phyloP scores from a whole-genome alignment of 37 sponge, comb jelly and placozoan species.

The Theonella swinhoei region DNA sequence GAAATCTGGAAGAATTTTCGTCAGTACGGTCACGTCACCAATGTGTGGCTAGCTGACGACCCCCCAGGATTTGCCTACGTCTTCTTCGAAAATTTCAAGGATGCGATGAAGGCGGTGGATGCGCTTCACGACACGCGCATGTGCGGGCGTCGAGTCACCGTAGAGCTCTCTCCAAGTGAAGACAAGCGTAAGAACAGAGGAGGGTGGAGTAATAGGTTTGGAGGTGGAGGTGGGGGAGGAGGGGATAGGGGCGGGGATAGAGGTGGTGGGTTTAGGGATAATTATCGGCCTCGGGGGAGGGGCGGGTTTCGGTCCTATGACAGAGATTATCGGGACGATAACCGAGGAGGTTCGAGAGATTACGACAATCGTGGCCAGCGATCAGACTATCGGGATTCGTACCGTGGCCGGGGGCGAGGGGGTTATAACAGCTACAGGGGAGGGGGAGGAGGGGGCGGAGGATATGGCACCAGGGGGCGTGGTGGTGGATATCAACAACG shows the following conservation, averaged over 20 bases:
- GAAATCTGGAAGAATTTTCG: constrained; percentile 60
- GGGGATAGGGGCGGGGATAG: background rate
- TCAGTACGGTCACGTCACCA: constrained; percentile 48
- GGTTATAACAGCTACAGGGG: background rate
- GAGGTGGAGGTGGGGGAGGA: constrained; percentile 18
- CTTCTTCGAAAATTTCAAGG: constrained; percentile 62
- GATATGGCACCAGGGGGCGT: background rate
- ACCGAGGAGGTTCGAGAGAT: background rate
- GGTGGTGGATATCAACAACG: background rate
- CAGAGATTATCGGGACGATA: background rate
- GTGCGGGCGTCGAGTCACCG: constrained; percentile 70
- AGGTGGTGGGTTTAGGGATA: constrained; percentile 16
- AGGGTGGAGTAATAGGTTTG: background rate
- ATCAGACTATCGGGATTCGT: background rate
- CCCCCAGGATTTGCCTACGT: constrained; percentile 94
- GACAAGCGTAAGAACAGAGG: constrained; percentile 31
- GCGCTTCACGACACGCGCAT: constrained; percentile 51
- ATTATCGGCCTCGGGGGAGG: constrained; percentile 1
- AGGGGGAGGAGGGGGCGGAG: background rate
- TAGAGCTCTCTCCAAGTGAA: constrained; percentile 68
- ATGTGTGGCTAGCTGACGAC: constrained; percentile 87
- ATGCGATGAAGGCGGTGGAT: constrained; percentile 76
- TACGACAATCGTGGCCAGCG: background rate
- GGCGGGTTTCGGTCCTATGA: background rate
- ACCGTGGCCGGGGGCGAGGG: background rate